Conservation (phyloP, 1,140 invertebrate species). For the Episyrphus balteatus region DNA sequence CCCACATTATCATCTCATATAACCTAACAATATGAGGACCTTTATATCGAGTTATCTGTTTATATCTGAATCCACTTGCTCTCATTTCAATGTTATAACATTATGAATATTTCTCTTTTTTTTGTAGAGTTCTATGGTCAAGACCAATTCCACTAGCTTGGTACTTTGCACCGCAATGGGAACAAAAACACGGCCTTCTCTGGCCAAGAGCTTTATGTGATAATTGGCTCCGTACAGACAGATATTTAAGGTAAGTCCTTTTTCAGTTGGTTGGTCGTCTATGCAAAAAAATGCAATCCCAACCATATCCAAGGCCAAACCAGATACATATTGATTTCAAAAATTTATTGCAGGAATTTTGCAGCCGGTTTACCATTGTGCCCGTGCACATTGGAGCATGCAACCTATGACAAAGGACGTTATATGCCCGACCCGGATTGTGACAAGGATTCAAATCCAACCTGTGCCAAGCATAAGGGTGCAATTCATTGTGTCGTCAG, state of each 20-base stretch:
- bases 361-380: slow-evolving; percentile 76
- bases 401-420: slow-evolving; percentile 79
- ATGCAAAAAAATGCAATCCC: neutral
- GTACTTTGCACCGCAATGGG: slow-evolving; percentile 87
- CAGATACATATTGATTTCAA: slow-evolving; percentile 1
- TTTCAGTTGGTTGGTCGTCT: no score
- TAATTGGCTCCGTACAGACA: slow-evolving; percentile 77
- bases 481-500: slow-evolving; percentile 87
- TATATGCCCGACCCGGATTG: slow-evolving; percentile 86
- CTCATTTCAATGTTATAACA: no score
- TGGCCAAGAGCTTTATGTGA: slow-evolving; percentile 77
- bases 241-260: slow-evolving; percentile 47
- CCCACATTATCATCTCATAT: no score
- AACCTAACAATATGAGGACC: no score
- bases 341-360: slow-evolving; percentile 60
- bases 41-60: no score
- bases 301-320: neutral
- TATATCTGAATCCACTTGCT: no score
- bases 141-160: slow-evolving; percentile 81
- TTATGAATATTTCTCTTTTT: slow-evolving; percentile 4
- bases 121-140: slow-evolving; percentile 69
- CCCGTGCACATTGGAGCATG: slow-evolving; percentile 86
- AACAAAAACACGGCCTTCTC: slow-evolving; percentile 56
- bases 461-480: slow-evolving; percentile 78
- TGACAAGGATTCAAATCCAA: slow-evolving; percentile 81